A percentile compares a stretch with the other conserved stretches of the same genome.
These are phyloP conservation scores for Phania funesta DNA, from an alignment of 2,888 invertebrate genomes.

Conservation along the genomic window DNA sequence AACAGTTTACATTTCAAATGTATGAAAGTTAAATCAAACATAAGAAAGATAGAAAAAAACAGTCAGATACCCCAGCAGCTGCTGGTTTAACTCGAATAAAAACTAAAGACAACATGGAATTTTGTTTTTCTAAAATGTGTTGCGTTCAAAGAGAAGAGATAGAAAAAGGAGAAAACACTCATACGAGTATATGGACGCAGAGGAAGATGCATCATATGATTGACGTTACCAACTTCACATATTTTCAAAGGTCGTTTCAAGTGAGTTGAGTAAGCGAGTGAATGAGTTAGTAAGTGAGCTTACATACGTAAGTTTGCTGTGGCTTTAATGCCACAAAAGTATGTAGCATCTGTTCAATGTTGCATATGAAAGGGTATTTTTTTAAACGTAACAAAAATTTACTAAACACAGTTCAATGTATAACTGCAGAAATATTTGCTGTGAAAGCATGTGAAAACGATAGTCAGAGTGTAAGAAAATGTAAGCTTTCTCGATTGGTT, in stretches of 20 bases:
- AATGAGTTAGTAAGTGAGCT: constrained; percentile 45
- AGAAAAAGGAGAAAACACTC: constrained; percentile 11
- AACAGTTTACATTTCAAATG: constrained; percentile 11
- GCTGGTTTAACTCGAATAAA: constrained; percentile 60
- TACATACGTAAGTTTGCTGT: neutral
- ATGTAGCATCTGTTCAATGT: constrained; percentile 48
- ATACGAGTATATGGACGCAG: neutral
- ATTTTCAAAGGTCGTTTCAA: constrained; percentile 69
- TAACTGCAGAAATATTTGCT: too few relatives aligned
- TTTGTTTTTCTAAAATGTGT: constrained; percentile 26
- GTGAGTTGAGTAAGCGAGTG: constrained; percentile 57
- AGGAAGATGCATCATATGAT: constrained; percentile 21
- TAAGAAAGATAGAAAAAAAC: neutral
- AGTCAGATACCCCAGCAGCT: constrained; percentile 38
- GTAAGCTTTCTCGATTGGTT: too few relatives aligned
- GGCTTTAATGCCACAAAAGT: constrained; percentile 17
- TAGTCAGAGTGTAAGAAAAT: too few relatives aligned
- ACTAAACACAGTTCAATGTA: too few relatives aligned
- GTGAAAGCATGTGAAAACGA: too few relatives aligned
- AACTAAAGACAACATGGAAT: neutral
- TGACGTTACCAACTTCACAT: constrained; percentile 67
- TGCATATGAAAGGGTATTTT: too few relatives aligned
- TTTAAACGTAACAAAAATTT: too few relatives aligned
- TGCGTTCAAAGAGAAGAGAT: neutral
- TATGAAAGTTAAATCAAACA: neutral